Evolutionary conservation across 2,113 vertebrate species (phyloP).

Genomic region (Pteruthius melanotis): DNA sequence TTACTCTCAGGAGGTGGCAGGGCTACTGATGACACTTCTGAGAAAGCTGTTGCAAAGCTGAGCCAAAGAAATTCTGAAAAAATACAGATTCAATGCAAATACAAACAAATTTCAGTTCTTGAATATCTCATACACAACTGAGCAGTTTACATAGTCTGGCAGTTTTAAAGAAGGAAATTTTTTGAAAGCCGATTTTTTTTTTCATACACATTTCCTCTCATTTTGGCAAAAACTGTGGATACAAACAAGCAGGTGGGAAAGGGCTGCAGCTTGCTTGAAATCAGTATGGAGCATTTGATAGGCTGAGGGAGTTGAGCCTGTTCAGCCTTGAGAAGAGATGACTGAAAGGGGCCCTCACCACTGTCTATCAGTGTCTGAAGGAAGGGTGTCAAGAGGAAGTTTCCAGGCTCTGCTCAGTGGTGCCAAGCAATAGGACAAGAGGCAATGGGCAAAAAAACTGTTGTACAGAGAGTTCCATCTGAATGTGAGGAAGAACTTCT

Average conservation of each 20-base stretch:
- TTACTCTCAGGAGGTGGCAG: not conserved
- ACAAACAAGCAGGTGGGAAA: not conserved
- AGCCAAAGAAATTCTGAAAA: not conserved
- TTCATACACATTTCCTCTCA: not conserved
- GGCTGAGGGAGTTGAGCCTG: not conserved
- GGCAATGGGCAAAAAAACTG: accelerated
- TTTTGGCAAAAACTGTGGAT: not conserved
- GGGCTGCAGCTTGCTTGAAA: not conserved
- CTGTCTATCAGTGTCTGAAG: no score
- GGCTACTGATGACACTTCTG: not conserved
- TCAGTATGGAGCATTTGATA: not conserved
- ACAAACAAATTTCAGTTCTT: not conserved
- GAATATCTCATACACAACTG: not conserved
- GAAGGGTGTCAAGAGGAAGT: not conserved
- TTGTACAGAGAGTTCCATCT: not conserved
- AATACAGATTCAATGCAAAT: not conserved
- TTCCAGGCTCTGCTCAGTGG: not conserved
- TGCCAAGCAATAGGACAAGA: not conserved
- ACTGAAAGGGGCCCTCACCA: not conserved
- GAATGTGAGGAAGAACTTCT: not conserved
- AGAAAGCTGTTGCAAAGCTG: not conserved
- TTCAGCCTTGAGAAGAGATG: accelerated
- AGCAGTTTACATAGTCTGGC: not conserved
- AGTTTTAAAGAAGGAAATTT: not conserved
- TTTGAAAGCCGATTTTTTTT: not conserved